phyloP scores from a whole-genome alignment of 2,888 invertebrate species.

The Aleiodes leptofemur region DNA sequence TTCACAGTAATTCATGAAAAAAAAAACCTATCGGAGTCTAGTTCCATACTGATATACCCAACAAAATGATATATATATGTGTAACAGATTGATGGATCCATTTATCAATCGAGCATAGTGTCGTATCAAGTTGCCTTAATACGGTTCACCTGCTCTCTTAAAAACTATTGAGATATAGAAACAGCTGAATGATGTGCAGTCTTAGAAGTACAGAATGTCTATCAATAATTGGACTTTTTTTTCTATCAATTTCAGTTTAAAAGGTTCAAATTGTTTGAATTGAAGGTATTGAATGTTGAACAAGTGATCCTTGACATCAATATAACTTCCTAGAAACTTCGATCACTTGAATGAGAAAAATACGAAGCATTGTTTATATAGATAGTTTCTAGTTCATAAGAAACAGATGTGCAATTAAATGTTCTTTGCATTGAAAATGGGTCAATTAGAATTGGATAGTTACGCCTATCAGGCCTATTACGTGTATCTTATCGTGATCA shows the following conservation, averaged over 20 bases:
- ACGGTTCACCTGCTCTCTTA: not conserved
- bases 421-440: slow-evolving; percentile 42
- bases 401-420: slow-evolving; percentile 52
- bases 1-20: slow-evolving; percentile 9
- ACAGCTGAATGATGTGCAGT: slow-evolving; percentile 24
- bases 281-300: not conserved
- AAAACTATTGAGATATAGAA: slow-evolving; percentile 13
- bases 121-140: slow-evolving; percentile 27
- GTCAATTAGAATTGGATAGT: slow-evolving; percentile 51
- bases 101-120: slow-evolving; percentile 18
- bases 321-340: slow-evolving; percentile 50
- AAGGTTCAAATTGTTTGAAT: slow-evolving; percentile 17
- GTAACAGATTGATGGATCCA: slow-evolving; percentile 21
- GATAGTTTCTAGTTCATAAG: slow-evolving; percentile 48
- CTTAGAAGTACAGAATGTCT: slow-evolving; percentile 1
- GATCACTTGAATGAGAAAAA: slow-evolving; percentile 27
- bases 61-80: slow-evolving; percentile 32
- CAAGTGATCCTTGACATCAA: slow-evolving; percentile 38
- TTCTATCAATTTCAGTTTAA: not conserved
- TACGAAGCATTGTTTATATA: slow-evolving; percentile 18
- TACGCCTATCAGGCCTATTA: slow-evolving; percentile 41
- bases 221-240: slow-evolving; percentile 6
- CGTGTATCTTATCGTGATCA: slow-evolving; percentile 50
- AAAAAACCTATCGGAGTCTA: not conserved
- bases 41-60: slow-evolving; percentile 15